Evolutionary conservation across 2,113 vertebrate genomes (phyloP).

Genomic region (Petroica traversi): DNA sequence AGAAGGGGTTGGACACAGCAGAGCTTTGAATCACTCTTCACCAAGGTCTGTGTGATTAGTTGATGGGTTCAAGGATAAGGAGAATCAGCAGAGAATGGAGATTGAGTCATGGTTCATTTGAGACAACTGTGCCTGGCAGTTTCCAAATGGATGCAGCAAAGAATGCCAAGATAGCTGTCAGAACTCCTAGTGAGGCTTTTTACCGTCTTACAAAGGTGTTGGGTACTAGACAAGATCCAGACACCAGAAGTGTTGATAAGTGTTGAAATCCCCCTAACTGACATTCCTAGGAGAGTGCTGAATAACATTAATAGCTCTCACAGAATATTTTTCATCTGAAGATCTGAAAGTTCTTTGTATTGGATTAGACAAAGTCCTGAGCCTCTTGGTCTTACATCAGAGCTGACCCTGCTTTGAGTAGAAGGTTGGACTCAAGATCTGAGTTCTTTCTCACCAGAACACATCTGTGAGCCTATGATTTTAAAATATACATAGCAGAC

Average conservation of each 20-base stretch:
- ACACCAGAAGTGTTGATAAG: not conserved
- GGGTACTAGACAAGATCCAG: not conserved
- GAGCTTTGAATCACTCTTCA: not conserved
- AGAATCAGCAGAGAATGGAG: not conserved
- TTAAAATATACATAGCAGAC: not conserved
- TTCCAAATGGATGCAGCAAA: not conserved
- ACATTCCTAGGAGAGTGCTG: not conserved
- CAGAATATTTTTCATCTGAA: not conserved
- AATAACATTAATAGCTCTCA: not conserved
- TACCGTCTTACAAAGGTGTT: not conserved
- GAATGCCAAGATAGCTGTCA: not conserved
- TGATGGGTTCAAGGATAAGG: not conserved
- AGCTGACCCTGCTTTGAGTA: not conserved
- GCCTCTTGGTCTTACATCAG: not conserved
- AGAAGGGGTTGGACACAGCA: not conserved
- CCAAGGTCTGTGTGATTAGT: not conserved
- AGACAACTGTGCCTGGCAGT: not conserved
- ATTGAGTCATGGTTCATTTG: not conserved
- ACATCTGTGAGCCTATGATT: not conserved
- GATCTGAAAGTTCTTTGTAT: not conserved
- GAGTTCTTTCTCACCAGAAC: not conserved
- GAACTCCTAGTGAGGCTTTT: not conserved
- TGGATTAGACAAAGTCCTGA: not conserved
- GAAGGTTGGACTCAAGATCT: not conserved
- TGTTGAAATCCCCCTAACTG: not conserved